Base-by-base conservation (phyloP, 2,113 vertebrate genomes). In the Erinaceus europaeus region DNA sequence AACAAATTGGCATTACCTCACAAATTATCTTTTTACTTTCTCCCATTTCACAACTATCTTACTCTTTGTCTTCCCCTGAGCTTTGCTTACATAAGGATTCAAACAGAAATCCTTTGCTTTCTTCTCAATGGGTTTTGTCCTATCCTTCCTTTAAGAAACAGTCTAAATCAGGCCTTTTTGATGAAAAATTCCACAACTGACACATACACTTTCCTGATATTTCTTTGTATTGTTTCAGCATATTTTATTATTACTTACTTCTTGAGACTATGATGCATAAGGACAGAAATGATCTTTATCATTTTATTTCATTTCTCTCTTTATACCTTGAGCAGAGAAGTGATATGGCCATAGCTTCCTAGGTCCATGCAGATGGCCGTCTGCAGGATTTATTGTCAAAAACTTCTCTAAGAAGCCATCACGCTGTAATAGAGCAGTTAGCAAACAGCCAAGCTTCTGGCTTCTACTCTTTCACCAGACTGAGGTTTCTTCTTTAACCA, bases 181-280 rank as follows among this genome's bases (percentile, higher is more conserved):
- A 53, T 61, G 2, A 64, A 88, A 91, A 67, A 52, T 38, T 50
- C 12, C 64, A n/a, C 52, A 83, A 25, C 4, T 53, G 15, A 88
- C 74, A 61, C 3, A 69, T 3, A 7, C 23, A 69, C 13, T 18
- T 44, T 67, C 81, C 34, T 55, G 78, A 1, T 44, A 23, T 75
- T 46, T 79, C 40, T 48, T 52, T 7, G 52, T 10, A 0, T 34
- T 75, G 23, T 29, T 18, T 92, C 34, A 55, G 32, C 84, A 50
- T 62, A 36, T 85, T 89, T 52, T 3, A 78, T 69, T 6, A 40
- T 46, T 50, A 74, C 53, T 87, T 74, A 65, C 48, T 71, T 38
- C 55, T 69, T 4, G 14, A 88, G 53, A 69, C 29, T 67, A 59
- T 76, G 9, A 75, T 40, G 23, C 29, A 59, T 12, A 9, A 74